Evolutionary conservation across 2,797 vertebrate genomes (phyloP), one percentile per base, ranked within the genome.

Genomic region (Mormyrus proboscirostris): DNA sequence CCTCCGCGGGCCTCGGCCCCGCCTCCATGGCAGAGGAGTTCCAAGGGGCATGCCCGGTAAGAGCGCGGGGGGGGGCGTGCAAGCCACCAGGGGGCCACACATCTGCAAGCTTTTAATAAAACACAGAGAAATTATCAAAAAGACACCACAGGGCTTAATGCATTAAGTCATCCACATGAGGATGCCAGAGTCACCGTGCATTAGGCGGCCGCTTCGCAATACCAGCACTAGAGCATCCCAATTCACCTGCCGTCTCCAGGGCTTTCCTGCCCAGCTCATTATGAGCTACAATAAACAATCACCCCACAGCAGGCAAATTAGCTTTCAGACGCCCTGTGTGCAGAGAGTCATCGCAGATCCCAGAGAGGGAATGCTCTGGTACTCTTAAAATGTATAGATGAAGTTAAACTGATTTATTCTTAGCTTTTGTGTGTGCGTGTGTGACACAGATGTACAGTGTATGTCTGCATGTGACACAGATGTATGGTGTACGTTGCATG

Each of bases 281-380:
- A 87, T n/a, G n/a, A 44, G 38, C 14, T 59, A 62, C 38, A 47
- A 55, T 87, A 51, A 87, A 44, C 55, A 87, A 59, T 87, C 16
- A 41, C 14, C 1, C n/a, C 49, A 19, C 44, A n/a, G 59, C 22
- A 38, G 49, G 44, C 51, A 33, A 33, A 33, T 33, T 22, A 33
- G 84, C 22, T 53, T 38, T 55, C 9, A 86, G 19, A 53, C 22
- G 1, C 9, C 3, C 47, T 33, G 25, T 25, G 3, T 29, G 29
- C 50, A 51, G 49, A 55, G 5, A 41, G 5, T 14, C 69, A 19
- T 19, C 6, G 16, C 69, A 41, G 10, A 19, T 76, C 69, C 33
- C 69, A 76, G 33, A 10, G 1, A 4, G 69, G 22, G 2, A 22
- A 44, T 44, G 4, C 16, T 19, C 29, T 9, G n/a, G 29, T 3